A percentile compares a stretch with the other conserved stretches of the same genome.
phyloP scores from a whole-genome alignment of 2,113 vertebrate species.

The Centrocercus urophasianus region DNA sequence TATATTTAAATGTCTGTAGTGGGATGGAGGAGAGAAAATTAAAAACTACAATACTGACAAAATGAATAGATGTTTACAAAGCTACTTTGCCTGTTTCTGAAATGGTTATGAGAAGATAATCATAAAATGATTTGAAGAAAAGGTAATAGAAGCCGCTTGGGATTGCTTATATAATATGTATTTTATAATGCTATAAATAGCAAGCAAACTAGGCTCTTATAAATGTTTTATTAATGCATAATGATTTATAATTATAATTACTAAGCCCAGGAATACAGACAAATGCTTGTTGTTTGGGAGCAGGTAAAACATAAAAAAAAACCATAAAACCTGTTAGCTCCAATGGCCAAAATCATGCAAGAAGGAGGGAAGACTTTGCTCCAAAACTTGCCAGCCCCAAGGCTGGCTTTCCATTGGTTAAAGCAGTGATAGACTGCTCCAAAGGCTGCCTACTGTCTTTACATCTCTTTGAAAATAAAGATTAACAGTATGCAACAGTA shows the following conservation, averaged over 20 bases:
- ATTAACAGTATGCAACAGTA: not conserved
- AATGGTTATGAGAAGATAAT: slow-evolving; percentile 35
- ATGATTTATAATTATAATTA: slow-evolving; percentile 64
- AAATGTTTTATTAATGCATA: slow-evolving; percentile 51
- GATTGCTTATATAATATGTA: slow-evolving; percentile 22
- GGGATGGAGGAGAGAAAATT: not conserved
- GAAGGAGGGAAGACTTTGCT: not conserved
- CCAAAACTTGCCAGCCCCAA: not conserved
- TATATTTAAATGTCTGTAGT: not conserved
- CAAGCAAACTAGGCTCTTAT: slow-evolving; percentile 30
- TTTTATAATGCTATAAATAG: slow-evolving; percentile 55
- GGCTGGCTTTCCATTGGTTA: not conserved
- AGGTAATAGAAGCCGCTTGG: slow-evolving; percentile 37
- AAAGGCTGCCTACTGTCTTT: not conserved
- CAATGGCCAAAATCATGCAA: not conserved
- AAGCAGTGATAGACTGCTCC: not conserved
- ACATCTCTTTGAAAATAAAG: not conserved
- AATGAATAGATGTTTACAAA: slow-evolving; percentile 32
- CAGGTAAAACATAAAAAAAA: slow-evolving; percentile 17
- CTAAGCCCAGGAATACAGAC: slow-evolving; percentile 26
- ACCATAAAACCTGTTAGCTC: not conserved
- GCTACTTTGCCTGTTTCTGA: slow-evolving; percentile 6
- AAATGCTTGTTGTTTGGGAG: slow-evolving; percentile 30
- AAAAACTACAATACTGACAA: not conserved
- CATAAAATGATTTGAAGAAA: slow-evolving; percentile 33